phyloP scores from a whole-genome alignment of 2,888 invertebrate species.

The Conops quadrifasciatus region DNA sequence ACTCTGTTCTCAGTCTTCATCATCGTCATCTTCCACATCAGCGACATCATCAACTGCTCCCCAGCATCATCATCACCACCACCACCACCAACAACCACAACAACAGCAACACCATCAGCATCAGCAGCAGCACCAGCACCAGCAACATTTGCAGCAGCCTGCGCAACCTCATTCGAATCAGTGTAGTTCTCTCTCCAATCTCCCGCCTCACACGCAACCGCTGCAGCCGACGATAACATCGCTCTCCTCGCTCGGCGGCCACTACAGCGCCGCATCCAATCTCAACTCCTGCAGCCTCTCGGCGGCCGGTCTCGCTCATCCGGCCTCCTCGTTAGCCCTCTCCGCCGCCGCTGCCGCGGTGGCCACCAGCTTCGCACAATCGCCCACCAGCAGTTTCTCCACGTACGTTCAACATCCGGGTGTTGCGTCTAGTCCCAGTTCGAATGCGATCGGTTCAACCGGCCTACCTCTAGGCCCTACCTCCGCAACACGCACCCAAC shows the following conservation, averaged over 20 bases:
- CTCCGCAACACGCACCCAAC: constrained; percentile 16
- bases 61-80: constrained; percentile 44
- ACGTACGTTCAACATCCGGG: constrained; percentile 50
- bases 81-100: constrained; percentile 41
- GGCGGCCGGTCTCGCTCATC: constrained; percentile 33
- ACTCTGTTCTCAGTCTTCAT: constrained; percentile 50
- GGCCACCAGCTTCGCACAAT: constrained; percentile 53
- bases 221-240: constrained; percentile 58
- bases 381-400: constrained; percentile 57
- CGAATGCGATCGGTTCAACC: constrained; percentile 26
- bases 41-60: constrained; percentile 35
- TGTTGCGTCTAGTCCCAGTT: constrained; percentile 34
- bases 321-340: constrained; percentile 46
- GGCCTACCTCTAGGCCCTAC: constrained; percentile 20
- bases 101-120: constrained; percentile 42
- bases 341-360: constrained; percentile 21
- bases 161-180: constrained; percentile 49
- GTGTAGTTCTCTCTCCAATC: constrained; percentile 57
- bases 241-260: constrained; percentile 50
- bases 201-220: constrained; percentile 61
- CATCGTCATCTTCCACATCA: constrained; percentile 42
- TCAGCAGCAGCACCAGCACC: constrained; percentile 47
- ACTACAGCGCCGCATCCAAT: constrained; percentile 46
- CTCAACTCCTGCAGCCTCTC: constrained; percentile 47
- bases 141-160: constrained; percentile 43